phyloP scores from a whole-genome alignment of 2,113 vertebrate species.

The Emydocephalus ijimae region DNA sequence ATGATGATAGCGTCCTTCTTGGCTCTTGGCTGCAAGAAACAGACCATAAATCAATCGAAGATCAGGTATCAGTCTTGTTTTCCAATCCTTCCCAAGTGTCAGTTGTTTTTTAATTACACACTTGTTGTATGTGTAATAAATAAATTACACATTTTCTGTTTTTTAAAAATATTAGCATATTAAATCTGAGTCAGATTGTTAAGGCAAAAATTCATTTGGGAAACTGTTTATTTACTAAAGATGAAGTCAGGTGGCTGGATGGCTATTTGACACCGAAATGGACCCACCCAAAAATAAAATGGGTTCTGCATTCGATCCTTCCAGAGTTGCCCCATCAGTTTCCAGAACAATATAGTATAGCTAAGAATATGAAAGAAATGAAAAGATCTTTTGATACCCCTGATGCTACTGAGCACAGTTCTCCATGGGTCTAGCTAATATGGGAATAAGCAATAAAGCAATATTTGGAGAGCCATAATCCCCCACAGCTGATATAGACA shows the following conservation, averaged over 20 bases:
- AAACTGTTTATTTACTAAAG: neutral
- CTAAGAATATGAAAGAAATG: neutral
- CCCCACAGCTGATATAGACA: neutral
- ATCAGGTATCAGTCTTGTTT: conserved; percentile 77
- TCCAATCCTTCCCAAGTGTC: neutral
- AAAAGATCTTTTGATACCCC: neutral
- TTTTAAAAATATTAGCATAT: neutral
- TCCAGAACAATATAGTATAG: neutral
- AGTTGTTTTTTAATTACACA: neutral
- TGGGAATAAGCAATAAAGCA: neutral
- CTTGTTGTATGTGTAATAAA: neutral
- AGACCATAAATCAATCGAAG: conserved; percentile 97
- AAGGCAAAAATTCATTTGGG: neutral
- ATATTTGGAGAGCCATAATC: neutral
- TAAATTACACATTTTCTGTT: neutral
- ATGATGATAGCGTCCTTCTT: conserved; percentile 96
- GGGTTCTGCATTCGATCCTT: neutral
- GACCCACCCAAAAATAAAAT: neutral
- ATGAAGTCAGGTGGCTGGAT: neutral
- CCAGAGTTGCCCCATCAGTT: neutral
- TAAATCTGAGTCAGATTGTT: no score
- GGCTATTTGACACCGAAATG: neutral
- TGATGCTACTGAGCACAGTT: neutral
- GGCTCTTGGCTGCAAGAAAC: conserved; percentile 99
- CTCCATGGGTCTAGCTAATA: neutral